Percentiles rank a stretch among this genome's conserved stretches.
Evolutionary conservation across 1,140 invertebrate species (phyloP).

Genomic region (Cecropterus lyciades): DNA sequence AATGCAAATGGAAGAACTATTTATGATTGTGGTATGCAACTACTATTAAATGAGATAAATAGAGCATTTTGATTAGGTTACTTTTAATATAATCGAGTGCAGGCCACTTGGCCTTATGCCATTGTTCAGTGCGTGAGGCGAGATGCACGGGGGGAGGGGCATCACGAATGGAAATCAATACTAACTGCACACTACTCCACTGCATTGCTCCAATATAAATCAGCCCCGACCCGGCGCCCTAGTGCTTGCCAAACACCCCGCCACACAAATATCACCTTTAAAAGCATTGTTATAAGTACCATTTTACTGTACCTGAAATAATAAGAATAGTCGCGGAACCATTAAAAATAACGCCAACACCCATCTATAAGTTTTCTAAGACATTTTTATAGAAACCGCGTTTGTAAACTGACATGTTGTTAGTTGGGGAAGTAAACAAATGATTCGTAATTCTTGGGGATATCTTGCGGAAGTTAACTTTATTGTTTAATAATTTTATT

Average conservation of each 20-base stretch:
- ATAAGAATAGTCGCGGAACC: constrained; percentile 69
- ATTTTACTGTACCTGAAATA: constrained; percentile 23
- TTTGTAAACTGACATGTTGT: constrained; percentile 40
- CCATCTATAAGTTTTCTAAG: constrained; percentile 61
- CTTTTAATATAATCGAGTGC: constrained; percentile 13
- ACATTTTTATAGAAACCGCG: constrained; percentile 45
- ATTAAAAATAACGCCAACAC: constrained; percentile 62
- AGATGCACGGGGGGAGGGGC: constrained; percentile 66
- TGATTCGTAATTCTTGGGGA: constrained; percentile 22
- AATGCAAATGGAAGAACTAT: no score
- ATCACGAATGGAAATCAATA: constrained; percentile 84
- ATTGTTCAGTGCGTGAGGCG: constrained; percentile 75
- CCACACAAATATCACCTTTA: constrained; percentile 51
- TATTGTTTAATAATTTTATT: constrained; percentile 9
- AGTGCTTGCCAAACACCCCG: constrained; percentile 69
- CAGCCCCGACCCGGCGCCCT: constrained; percentile 76
- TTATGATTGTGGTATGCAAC: no score
- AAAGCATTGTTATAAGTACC: constrained; percentile 15
- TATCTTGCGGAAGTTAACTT: constrained; percentile 4
- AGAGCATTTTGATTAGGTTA: neutral
- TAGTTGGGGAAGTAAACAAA: constrained; percentile 33
- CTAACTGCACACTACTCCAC: constrained; percentile 83
- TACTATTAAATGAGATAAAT: neutral
- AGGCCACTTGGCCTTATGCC: constrained; percentile 70
- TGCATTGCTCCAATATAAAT: constrained; percentile 85